Evolutionary conservation across 2,797 vertebrate species (phyloP).

Genomic region (Taeniopygia guttata): DNA sequence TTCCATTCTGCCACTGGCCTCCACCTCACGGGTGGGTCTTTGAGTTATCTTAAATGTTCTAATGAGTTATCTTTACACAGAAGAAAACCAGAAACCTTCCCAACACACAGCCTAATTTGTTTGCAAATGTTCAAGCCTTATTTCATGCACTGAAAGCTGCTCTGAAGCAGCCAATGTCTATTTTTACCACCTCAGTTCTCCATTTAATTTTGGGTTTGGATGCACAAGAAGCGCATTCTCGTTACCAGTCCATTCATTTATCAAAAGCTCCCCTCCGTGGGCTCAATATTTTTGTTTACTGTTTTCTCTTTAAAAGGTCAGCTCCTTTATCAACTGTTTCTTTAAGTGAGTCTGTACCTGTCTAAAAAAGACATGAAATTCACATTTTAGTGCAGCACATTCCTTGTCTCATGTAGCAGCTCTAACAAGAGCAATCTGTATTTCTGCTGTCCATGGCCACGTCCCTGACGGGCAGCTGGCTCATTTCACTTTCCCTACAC

Average conservation of each 20-base stretch:
- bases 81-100: neutral
- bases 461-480: neutral
- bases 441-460: neutral
- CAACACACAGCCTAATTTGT: neutral
- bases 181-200: conserved; percentile 7
- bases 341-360: neutral
- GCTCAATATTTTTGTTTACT: neutral
- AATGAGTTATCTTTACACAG: neutral
- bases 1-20: neutral
- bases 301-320: conserved; percentile 2
- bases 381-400: neutral
- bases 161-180: neutral
- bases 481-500: neutral
- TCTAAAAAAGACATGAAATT: neutral
- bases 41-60: neutral
- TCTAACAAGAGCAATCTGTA: neutral
- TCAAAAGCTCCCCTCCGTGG: neutral
- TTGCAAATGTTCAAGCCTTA: conserved; percentile 1
- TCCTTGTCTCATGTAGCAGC: neutral
- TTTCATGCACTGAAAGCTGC: neutral
- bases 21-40: neutral
- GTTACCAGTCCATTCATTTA: neutral
- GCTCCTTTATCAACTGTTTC: neutral
- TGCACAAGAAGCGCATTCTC: neutral
- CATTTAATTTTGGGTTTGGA: neutral